Evolutionary conservation across 2,888 invertebrate species (phyloP), one percentile per base, ranked within the genome.

Genomic region (Drosophila mulleri): DNA sequence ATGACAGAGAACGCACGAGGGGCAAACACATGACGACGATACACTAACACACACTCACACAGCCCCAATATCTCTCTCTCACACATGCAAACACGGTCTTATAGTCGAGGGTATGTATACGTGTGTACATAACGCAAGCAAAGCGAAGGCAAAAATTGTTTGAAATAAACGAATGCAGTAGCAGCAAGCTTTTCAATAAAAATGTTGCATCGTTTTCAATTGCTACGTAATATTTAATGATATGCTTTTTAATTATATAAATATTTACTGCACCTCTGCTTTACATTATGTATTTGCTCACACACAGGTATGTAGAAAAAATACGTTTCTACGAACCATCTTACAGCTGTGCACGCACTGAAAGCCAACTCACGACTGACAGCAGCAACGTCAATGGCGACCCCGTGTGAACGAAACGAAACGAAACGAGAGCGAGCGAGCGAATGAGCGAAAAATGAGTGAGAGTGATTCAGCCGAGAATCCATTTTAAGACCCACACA

Each of bases 351-450:
- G 78, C 82, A 82, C 86, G 80, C 91, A 88, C 88, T 88, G 82
- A 84, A 82, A 78, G 76, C 72, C 83, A 89, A 91, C 83, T 78
- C 80, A 83, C 90, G 91, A 90, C 88, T 90, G 84, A 74, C 72
- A 68, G 53, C 62, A 75, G 61, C 59, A 57, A 75, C 79, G 70
- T 66, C 84, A 75, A 72, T 72, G 62, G 53, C 82, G 72, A 83
- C 63, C 75, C 67, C 53, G 77, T 53, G 41, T 45, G 44, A 69
- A 57, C 52, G 54, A 70, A 58, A 57, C 50, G 62, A 76, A 37
- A 50, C 54, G 62, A 76, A 35, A 50, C 50, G 60, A n/a, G n/a
- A 56, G 53, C 41, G 50, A 67, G 47, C 62, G 72, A 68, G 59
- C 53, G 53, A 56, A 41, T 39, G 67, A 67, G 67, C 47, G 26